Evolutionary conservation across 2,113 vertebrate species (phyloP), one percentile per base, ranked within the genome.

Genomic region (Rhipidura dahli): DNA sequence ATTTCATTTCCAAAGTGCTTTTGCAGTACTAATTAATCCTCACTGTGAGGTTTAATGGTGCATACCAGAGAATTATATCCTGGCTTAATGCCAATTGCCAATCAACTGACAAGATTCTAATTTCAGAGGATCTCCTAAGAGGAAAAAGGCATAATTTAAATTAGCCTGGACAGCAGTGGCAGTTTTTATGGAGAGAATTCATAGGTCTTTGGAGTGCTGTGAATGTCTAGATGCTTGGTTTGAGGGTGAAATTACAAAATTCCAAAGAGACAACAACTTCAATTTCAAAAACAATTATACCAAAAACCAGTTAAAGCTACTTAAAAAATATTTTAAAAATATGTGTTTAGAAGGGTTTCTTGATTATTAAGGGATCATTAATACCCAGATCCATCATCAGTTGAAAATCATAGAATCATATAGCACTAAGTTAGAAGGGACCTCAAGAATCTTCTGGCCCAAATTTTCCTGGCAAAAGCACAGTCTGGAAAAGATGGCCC

Each of bases 1-100:
- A 96, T 96, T 97, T 97, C 83, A 94, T 96, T 95, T 96, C 93
- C 90, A 76, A 87, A 93, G 83, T 94, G 89, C 84, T 96, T 94
- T 93, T 93, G 71, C 85, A 63, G 56, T 95, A 88, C 90, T 96
- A 97, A 97, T 97, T 97, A 97, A 95, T 95, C 94, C 95, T 96
- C 76, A 90, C 94, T 94, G 93, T 90, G 91, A 91, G 59, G 84
- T 96, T 97, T 96, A 97, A 97, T 96, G 95, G 94, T 1, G 86
- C 65, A 73, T 97, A 83, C 87, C 77, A 96, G 89, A 93, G 92
- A 93, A 96, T 97, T 96, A 93, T 96, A 85, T 53, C 71, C 76
- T 97, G 96, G 96, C 94, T 90, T 63, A 45, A 57, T 56, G 94
- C 95, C 97, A 97, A 47, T 96, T 96, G 89, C 81, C 94, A 94